Evolutionary conservation across 2,113 vertebrate species (phyloP), one percentile per base, ranked within the genome.

Genomic region (Suricata suricatta): DNA sequence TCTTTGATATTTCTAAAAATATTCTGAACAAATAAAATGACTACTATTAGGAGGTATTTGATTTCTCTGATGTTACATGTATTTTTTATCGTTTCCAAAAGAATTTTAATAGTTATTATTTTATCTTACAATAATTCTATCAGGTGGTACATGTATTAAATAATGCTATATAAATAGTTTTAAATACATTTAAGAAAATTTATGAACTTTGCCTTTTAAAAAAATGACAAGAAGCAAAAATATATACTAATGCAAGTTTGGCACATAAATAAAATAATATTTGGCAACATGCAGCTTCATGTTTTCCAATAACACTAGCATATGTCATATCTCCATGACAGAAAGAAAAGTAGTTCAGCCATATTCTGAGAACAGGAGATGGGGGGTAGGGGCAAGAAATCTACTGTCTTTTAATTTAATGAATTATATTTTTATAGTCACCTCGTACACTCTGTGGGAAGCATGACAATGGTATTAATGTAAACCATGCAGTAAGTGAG

Each of bases 361-460:
- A 16, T 69, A 38, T 60, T 83, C 71, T 91, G 47, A 96, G 4
- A 90, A 74, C 1, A 3, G 25, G 7, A 64, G 5, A 15, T 13
- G 13, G 33, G 33, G 31, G 52, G 0, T 21, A 15, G 11, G 17
- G 15, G 0, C 19, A 23, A 31, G 16, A 17, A 13, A 23, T 41
- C 23, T n/a, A 27, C 14, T 9, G 19, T 44, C 7, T 0, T 80
- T 47, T 81, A 60, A n/a, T 52, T 87, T 89, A 84, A 74, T 68
- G 15, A 95, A 87, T 93, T 93, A 69, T 19, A 85, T 93, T 68
- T 85, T 76, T 81, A 97, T 10, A 81, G 88, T 98, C 97, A 99
- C 99, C 99, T 98, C 96, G 98, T 33, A 99, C 38, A 60, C 69
- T 92, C 16, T 50, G 96, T 3, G 99, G 99, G 98, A 99, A 99